Evolutionary conservation across 2,797 vertebrate species (phyloP), one percentile per base, ranked within the genome.

Genomic region (Myripristis murdjan): DNA sequence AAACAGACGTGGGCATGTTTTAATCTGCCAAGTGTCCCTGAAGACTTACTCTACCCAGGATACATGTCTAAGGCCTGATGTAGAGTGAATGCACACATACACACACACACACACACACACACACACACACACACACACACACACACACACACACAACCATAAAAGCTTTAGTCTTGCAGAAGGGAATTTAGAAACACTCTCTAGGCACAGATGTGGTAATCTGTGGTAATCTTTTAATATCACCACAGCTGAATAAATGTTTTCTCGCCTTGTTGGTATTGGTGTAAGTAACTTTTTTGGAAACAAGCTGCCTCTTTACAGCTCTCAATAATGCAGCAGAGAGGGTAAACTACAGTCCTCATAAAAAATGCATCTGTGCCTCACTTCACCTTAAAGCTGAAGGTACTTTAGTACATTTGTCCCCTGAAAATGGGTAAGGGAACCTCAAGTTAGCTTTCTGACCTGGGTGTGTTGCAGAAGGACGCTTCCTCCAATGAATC

Each of bases 281-380:
- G 54, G 39, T 82, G 62, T 89, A 88, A 92, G 69, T 86, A 77
- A 81, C 68, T 76, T 80, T 88, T 87, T 39, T 28, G 26, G 69
- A 67, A 80, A 85, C 70, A 85, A 77, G 73, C 53, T 64, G 52
- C 57, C 79, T 80, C 78, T 89, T 88, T 76, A 74, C 64, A 82
- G 63, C 22, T 66, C 54, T 93, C 70, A 90, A 89, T 87, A 90
- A 92, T 87, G 87, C 65, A 90, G 66, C 77, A 68, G 72, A 81
- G 59, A 69, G 23, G 49, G 54, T 85, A 72, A 87, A 89, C 78
- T 73, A 81, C 75, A 65, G 62, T 39, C 57, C 54, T 87, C 64
- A 91, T 91, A 6, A 92, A 92, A 92, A 63, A 90, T 82, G 64
- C 46, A 92, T 79, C 53, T 52, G 55, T 28, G 63, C 41, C 56